Evolutionary conservation across 2,888 invertebrate species (phyloP).

Genomic region (Bhutanitis thaidina): DNA sequence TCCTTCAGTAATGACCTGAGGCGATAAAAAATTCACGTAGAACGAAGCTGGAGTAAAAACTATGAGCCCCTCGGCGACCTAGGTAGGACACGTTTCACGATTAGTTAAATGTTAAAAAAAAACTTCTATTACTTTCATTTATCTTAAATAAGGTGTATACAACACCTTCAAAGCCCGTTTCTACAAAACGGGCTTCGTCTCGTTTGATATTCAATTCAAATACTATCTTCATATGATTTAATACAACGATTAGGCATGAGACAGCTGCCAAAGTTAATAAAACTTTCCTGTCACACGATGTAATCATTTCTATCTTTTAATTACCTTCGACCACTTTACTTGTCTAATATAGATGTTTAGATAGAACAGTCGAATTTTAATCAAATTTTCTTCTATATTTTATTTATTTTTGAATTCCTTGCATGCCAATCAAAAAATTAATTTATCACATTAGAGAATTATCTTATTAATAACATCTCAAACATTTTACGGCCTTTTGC

Average conservation of each 20-base stretch:
- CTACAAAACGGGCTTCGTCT: background rate
- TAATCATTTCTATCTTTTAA: background rate
- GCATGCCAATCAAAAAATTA: background rate
- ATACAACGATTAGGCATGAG: background rate
- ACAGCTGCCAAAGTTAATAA: slow-evolving; percentile 9
- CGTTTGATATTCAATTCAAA: background rate
- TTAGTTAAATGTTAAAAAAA: slow-evolving; percentile 7
- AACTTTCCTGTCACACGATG: background rate
- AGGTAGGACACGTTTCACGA: slow-evolving; percentile 4
- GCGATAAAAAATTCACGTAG: slow-evolving; percentile 18
- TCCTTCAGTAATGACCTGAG: slow-evolving; percentile 17
- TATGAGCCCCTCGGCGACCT: slow-evolving; percentile 9
- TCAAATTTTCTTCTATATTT: too few species aligned
- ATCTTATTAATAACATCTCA: background rate
- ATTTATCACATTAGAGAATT: background rate
- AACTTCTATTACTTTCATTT: background rate
- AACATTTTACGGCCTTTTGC: background rate
- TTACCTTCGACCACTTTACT: too few species aligned
- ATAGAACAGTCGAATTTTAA: too few species aligned
- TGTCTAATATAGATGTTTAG: too few species aligned
- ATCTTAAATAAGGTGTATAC: background rate
- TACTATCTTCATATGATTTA: background rate
- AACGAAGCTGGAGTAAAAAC: slow-evolving; percentile 9
- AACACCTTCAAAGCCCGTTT: too few species aligned
- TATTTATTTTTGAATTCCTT: background rate